phyloP scores from a whole-genome alignment of 2,797 vertebrate genomes.

The Nyctibius grandis region DNA sequence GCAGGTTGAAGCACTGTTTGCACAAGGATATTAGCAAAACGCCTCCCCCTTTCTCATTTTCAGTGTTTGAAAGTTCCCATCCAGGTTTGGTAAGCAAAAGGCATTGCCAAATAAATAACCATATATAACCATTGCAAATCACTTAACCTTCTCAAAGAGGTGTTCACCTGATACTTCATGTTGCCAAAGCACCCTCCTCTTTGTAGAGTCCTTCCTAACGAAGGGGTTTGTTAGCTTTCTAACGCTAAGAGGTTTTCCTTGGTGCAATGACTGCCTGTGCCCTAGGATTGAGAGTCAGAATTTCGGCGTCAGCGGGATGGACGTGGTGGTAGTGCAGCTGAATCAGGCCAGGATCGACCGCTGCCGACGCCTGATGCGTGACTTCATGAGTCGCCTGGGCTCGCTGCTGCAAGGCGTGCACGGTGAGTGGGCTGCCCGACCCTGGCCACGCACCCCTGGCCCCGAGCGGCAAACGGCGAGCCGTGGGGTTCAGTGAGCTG shows the following conservation, averaged over 20 bases:
- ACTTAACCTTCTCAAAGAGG: not conserved
- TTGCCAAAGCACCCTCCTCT: not conserved
- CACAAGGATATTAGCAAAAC: not conserved
- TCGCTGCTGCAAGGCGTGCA: rapidly evolving
- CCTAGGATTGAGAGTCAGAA: not conserved
- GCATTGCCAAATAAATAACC: not conserved
- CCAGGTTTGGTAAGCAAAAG: not conserved
- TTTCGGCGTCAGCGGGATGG: rapidly evolving
- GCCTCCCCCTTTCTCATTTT: not conserved
- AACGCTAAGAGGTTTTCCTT: not conserved
- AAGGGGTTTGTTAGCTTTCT: not conserved
- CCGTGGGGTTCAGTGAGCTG: not conserved
- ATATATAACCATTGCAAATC: not conserved
- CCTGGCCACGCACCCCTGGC: rapidly evolving
- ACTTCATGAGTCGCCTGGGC: rapidly evolving
- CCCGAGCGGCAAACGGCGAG: rapidly evolving
- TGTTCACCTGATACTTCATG: not conserved
- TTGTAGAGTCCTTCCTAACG: not conserved
- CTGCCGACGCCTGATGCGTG: rapidly evolving
- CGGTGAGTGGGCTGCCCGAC: not conserved
- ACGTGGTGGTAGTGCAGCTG: not conserved
- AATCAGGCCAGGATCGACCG: rapidly evolving
- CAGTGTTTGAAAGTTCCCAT: not conserved
- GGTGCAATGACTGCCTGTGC: not conserved
- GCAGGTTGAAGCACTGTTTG: not conserved